Conservation (phyloP, 2,888 invertebrate species). For the Eumacrocentrus americanus region DNA sequence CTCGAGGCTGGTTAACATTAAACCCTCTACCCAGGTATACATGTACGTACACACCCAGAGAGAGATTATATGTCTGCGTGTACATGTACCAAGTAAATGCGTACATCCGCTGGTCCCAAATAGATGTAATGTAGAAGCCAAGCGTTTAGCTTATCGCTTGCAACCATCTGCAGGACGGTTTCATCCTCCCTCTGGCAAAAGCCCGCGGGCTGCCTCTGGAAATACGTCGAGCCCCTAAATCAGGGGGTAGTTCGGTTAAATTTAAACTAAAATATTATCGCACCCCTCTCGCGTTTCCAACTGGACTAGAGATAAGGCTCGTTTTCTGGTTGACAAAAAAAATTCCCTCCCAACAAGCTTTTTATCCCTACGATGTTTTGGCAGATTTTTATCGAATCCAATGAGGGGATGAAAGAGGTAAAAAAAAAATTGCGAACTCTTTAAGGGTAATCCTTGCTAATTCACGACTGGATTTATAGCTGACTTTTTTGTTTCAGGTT, state of each 20-base stretch:
- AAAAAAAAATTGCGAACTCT: slow-evolving; percentile 11
- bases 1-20: slow-evolving; percentile 32
- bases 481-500: background rate
- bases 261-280: slow-evolving; percentile 55
- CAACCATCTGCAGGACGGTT: slow-evolving; percentile 53
- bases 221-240: slow-evolving; percentile 51
- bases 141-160: slow-evolving; percentile 58
- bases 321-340: slow-evolving; percentile 15
- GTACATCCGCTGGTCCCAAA: slow-evolving; percentile 21
- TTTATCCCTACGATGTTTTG: slow-evolving; percentile 31
- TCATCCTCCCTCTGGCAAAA: slow-evolving; percentile 34
- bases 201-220: slow-evolving; percentile 21
- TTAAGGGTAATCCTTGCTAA: background rate
- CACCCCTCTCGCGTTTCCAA: slow-evolving; percentile 31
- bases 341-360: slow-evolving; percentile 18
- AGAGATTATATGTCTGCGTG: slow-evolving; percentile 2
- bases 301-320: slow-evolving; percentile 46
- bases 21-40: slow-evolving; percentile 18
- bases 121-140: slow-evolving; percentile 45
- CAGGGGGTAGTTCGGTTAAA: slow-evolving; percentile 53
- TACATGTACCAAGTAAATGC: background rate
- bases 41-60: slow-evolving; percentile 26
- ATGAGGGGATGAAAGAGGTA: slow-evolving; percentile 32
- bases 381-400: slow-evolving; percentile 19
- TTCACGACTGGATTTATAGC: background rate